These are phyloP conservation scores for Mormyrus proboscirostris DNA, from an alignment of 2,797 vertebrate genomes.

Conservation along the genomic window DNA sequence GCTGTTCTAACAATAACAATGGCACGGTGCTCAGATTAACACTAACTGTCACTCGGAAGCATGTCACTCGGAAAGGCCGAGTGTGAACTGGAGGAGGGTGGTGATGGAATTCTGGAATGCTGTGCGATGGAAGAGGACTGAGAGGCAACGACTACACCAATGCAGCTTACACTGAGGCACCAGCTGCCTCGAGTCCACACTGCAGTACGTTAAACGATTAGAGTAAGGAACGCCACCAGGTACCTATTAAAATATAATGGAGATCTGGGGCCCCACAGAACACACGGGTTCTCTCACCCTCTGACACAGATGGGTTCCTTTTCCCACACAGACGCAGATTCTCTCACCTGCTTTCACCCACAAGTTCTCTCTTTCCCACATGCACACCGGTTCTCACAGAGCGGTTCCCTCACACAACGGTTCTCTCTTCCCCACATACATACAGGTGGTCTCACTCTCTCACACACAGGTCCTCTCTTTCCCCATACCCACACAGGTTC, in stretches of 20 bases:
- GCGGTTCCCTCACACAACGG: neutral
- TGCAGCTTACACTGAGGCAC: neutral
- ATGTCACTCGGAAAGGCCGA: neutral
- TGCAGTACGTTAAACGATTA: neutral
- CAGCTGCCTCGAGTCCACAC: neutral
- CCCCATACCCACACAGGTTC: neutral
- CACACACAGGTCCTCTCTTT: neutral
- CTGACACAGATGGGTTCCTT: neutral
- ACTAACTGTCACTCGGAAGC: neutral
- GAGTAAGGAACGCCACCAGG: neutral
- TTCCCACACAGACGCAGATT: neutral
- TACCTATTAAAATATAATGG: neutral
- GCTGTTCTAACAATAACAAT: neutral
- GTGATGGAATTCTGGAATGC: neutral
- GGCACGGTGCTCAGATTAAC: neutral
- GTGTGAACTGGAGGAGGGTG: neutral
- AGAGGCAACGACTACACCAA: neutral
- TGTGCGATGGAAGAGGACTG: too few relatives aligned
- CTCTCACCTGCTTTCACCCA: neutral
- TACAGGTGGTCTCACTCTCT: neutral
- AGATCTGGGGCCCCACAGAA: neutral
- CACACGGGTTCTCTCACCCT: neutral
- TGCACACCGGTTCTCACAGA: too few relatives aligned
- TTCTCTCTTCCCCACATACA: neutral
- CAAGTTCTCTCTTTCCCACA: neutral